These are phyloP conservation scores for Apis cerana DNA, from an alignment of 1,140 invertebrate species.

Conservation along the genomic window DNA sequence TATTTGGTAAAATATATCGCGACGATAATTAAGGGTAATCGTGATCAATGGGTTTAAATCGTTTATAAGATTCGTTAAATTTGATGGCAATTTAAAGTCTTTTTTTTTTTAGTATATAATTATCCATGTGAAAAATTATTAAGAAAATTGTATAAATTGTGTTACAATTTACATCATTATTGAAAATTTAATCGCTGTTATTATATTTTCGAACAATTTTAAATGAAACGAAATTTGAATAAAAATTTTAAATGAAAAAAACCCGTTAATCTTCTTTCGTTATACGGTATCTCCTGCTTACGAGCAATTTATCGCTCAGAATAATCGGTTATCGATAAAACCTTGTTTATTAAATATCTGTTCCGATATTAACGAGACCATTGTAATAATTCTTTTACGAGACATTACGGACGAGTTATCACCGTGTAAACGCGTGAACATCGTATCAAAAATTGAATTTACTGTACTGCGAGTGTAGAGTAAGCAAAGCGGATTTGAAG, in stretches of 20 bases:
- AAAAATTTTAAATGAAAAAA: not conserved
- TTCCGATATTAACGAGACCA: not conserved
- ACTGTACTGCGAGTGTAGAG: not conserved
- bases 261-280: not conserved
- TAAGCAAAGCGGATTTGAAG: slow-evolving; percentile 19
- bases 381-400: not conserved
- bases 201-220: not conserved
- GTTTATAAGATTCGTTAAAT: not conserved
- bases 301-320: not conserved
- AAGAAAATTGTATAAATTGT: no score
- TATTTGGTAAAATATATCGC: not conserved
- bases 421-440: not conserved
- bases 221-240: not conserved
- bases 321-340: slow-evolving; percentile 13
- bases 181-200: no score
- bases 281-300: not conserved
- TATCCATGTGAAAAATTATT: no score
- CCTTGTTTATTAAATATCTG: not conserved
- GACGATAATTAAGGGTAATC: not conserved
- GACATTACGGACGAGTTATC: not conserved
- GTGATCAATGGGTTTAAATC: not conserved
- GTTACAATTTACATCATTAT: no score
- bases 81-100: not conserved
- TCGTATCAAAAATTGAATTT: slow-evolving; percentile 18
- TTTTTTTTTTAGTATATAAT: no score